Evolutionary conservation across 1,140 invertebrate genomes (phyloP).

Genomic region (Acyrthosiphon pisum): DNA sequence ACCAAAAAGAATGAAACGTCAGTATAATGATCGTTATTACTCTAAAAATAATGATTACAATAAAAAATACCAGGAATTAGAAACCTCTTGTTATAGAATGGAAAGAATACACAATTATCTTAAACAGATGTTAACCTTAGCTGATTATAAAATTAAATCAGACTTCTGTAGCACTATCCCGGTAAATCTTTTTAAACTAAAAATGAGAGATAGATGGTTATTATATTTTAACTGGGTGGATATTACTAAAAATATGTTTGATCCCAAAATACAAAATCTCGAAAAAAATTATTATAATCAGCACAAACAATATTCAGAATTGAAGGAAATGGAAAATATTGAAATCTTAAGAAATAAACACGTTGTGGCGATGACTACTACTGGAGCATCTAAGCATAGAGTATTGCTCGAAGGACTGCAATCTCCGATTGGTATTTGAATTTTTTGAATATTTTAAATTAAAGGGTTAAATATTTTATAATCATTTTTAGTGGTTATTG

Average conservation of each 20-base stretch:
- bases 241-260: not conserved
- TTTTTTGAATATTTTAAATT: not conserved
- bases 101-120: not conserved
- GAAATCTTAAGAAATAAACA: slow-evolving; percentile 59
- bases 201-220: not conserved
- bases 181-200: not conserved
- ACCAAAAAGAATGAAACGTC: not conserved
- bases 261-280: not conserved
- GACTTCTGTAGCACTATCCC: not conserved
- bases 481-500: slow-evolving; percentile 70
- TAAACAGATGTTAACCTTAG: not conserved
- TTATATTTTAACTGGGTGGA: slow-evolving; percentile 37
- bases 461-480: not conserved
- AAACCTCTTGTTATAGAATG: not conserved
- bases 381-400: slow-evolving; percentile 71
- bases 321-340: slow-evolving; percentile 53
- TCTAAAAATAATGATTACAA: not conserved
- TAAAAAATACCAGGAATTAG: not conserved
- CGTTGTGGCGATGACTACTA: slow-evolving; percentile 82
- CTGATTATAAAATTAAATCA: not conserved
- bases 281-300: not conserved
- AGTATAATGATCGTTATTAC: not conserved
- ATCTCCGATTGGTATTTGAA: not conserved
- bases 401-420: not conserved
- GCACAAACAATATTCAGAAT: slow-evolving; percentile 42